phyloP scores from a whole-genome alignment of 2,797 vertebrate species.

The Lutjanus campechanus region DNA sequence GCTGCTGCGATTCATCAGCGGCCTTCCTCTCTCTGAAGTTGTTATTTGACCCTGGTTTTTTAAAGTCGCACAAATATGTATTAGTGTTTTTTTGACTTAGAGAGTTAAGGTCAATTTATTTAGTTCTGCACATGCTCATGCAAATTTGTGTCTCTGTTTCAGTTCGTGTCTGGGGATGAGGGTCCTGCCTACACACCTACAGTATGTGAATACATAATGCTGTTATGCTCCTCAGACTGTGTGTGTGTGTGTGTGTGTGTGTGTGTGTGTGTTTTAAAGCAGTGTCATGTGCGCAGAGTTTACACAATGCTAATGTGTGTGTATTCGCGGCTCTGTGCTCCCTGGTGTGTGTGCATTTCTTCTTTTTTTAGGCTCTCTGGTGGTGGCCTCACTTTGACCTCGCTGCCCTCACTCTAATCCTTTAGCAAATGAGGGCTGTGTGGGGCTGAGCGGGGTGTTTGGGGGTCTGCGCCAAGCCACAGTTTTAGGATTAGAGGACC shows the following conservation, averaged over 20 bases:
- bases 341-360: slow-evolving; percentile 62
- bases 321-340: slow-evolving; percentile 38
- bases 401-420: slow-evolving; percentile 85
- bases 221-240: slow-evolving; percentile 47
- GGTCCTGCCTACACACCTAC: slow-evolving; percentile 74
- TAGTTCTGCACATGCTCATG: slow-evolving; percentile 79
- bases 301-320: slow-evolving; percentile 68
- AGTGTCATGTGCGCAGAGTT: slow-evolving; percentile 55
- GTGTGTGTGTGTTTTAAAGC: slow-evolving; percentile 55
- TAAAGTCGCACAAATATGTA: slow-evolving; percentile 67
- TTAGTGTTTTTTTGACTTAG: slow-evolving; percentile 66
- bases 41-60: slow-evolving; percentile 69
- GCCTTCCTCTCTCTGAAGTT: slow-evolving; percentile 53
- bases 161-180: slow-evolving; percentile 69
- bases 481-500: slow-evolving; percentile 79
- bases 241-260: no score
- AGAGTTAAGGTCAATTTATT: slow-evolving; percentile 80
- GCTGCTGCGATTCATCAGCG: slow-evolving; percentile 49
- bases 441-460: slow-evolving; percentile 69
- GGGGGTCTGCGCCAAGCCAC: slow-evolving; percentile 69
- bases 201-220: slow-evolving; percentile 81
- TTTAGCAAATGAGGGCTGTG: slow-evolving; percentile 83
- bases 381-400: slow-evolving; percentile 77
- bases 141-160: slow-evolving; percentile 77
- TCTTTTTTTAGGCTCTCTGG: slow-evolving; percentile 70